phyloP scores from a whole-genome alignment of 2,113 vertebrate genomes.

The Equus przewalskii region DNA sequence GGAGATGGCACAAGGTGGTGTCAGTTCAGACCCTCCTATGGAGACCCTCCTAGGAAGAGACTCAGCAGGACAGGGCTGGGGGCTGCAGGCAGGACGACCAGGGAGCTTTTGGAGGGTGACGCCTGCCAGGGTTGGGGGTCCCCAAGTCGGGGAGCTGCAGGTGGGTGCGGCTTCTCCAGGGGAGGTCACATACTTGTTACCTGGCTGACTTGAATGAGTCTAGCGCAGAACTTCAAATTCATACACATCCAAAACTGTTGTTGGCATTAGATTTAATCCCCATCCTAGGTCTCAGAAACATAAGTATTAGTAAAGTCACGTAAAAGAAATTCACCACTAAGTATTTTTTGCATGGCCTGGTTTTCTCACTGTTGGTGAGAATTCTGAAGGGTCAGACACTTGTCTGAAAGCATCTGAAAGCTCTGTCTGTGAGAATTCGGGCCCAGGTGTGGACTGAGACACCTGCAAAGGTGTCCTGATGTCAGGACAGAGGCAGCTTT shows the following conservation, averaged over 20 bases:
- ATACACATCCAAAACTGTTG: background rate
- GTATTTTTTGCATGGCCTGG: background rate
- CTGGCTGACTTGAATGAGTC: background rate
- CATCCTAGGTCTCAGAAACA: background rate
- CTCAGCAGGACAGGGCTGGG: background rate
- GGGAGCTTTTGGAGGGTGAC: background rate
- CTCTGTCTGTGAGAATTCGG: background rate
- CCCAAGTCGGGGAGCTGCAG: no score
- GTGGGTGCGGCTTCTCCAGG: background rate
- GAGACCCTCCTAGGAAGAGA: background rate
- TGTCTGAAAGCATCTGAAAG: background rate
- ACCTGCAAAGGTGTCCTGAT: background rate
- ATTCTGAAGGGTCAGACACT: background rate
- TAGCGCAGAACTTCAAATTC: background rate
- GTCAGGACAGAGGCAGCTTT: background rate
- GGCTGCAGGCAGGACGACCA: background rate
- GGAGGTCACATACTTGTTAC: background rate
- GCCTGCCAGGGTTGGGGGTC: background rate
- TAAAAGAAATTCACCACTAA: background rate
- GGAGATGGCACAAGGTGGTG: background rate
- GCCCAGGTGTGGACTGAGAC: background rate
- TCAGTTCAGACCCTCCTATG: background rate
- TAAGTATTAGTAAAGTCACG: background rate
- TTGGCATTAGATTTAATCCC: background rate
- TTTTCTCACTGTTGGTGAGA: background rate